These are phyloP conservation scores for Triplophysa siluroides DNA, from an alignment of 2,113 vertebrate genomes.

Conservation along the genomic window DNA sequence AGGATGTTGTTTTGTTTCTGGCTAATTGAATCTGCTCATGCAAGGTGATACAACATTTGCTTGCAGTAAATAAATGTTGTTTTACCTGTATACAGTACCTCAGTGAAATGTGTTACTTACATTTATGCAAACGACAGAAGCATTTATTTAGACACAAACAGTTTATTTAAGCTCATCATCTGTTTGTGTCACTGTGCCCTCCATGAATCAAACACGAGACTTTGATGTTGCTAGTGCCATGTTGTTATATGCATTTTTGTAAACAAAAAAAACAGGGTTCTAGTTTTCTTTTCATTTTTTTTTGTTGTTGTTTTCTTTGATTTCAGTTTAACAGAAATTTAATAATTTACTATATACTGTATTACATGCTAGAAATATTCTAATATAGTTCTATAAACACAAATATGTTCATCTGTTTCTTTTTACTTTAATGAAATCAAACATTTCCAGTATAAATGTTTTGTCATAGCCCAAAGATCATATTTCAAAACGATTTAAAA, in stretches of 20 bases:
- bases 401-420: neutral
- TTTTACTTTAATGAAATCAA: neutral
- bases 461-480: neutral
- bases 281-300: too few species aligned
- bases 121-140: neutral
- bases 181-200: too few species aligned
- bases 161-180: too few species aligned
- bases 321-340: too few species aligned
- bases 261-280: too few species aligned
- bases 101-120: neutral
- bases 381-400: neutral
- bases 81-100: neutral
- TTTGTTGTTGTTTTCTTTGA: too few species aligned
- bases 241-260: too few species aligned
- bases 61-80: neutral
- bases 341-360: too few species aligned
- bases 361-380: neutral
- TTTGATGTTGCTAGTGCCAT: too few species aligned
- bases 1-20: conserved; percentile 4
- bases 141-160: too few species aligned
- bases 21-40: conserved; percentile 45
- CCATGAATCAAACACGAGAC: too few species aligned
- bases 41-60: conserved; percentile 4
- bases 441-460: neutral
- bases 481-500: neutral